These are phyloP conservation scores for Belonocnema kinseyi DNA, from an alignment of 1,140 invertebrate genomes.

Conservation along the genomic window DNA sequence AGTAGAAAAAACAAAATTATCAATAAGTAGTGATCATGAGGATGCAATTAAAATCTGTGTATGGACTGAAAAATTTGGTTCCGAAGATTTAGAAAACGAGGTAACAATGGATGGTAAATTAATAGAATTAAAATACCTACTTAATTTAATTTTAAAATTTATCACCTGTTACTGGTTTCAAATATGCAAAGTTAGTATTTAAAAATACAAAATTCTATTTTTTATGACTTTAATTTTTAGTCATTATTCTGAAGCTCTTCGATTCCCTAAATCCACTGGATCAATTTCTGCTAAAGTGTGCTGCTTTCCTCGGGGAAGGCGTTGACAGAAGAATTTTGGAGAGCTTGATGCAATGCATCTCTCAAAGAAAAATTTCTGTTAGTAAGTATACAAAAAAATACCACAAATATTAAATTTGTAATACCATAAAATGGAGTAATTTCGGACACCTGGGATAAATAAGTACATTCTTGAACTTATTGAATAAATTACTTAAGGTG, in stretches of 20 bases:
- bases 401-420: slow-evolving; percentile 30
- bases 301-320: slow-evolving; percentile 77
- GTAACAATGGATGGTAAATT: slow-evolving; percentile 69
- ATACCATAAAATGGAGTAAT: background rate
- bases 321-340: slow-evolving; percentile 77
- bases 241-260: slow-evolving; percentile 78
- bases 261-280: slow-evolving; percentile 78
- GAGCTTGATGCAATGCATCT: slow-evolving; percentile 73
- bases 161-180: background rate
- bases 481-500: no score
- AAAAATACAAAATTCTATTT: background rate
- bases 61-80: slow-evolving; percentile 52
- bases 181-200: no score
- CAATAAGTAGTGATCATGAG: slow-evolving; percentile 11
- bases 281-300: slow-evolving; percentile 79
- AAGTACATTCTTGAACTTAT: no score
- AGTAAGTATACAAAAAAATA: slow-evolving; percentile 60
- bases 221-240: slow-evolving; percentile 61
- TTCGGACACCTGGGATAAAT: no score
- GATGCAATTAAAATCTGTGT: slow-evolving; percentile 57
- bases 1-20: slow-evolving; percentile 14
- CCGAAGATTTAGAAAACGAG: slow-evolving; percentile 65
- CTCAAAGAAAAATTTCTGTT: slow-evolving; percentile 70
- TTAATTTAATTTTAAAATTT: slow-evolving; percentile 28
- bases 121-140: background rate